Evolutionary conservation across 2,888 invertebrate species (phyloP).

Genomic region (Sylvicola fuscatus): DNA sequence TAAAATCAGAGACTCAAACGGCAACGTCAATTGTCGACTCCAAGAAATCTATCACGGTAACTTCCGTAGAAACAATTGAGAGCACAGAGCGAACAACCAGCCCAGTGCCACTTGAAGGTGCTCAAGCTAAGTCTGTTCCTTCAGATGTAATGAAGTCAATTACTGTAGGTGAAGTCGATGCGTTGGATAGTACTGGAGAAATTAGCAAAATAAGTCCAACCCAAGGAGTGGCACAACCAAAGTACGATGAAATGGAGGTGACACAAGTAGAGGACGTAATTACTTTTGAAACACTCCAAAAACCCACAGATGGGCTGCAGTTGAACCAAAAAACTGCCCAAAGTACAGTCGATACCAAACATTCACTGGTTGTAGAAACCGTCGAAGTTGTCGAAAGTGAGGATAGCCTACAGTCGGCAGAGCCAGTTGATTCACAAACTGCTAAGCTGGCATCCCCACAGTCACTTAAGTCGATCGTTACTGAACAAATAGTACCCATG

Average conservation of each 20-base stretch:
- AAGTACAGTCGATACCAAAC: no score
- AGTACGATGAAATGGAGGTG: no score
- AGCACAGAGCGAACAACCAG: not conserved
- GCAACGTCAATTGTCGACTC: constrained; percentile 1
- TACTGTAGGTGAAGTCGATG: constrained; percentile 4
- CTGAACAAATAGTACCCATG: not conserved
- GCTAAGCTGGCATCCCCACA: not conserved
- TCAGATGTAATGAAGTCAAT: constrained; percentile 5
- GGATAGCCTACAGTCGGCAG: no score
- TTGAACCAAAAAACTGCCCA: no score
- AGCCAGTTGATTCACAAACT: not conserved
- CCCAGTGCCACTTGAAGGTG: no score
- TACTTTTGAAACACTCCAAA: no score
- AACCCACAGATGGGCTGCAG: no score
- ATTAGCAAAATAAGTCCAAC: no score
- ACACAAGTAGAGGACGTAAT: no score
- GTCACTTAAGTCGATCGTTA: not conserved
- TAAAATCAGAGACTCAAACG: constrained; percentile 1
- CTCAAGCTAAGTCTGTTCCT: constrained; percentile 3
- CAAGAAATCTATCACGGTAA: not conserved
- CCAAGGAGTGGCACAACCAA: no score
- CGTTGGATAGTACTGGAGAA: not conserved
- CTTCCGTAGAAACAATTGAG: not conserved
- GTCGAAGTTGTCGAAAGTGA: no score
- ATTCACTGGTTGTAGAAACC: no score